Base-by-base conservation (phyloP, 1,140 invertebrate species). In the Babylonia areolata region DNA sequence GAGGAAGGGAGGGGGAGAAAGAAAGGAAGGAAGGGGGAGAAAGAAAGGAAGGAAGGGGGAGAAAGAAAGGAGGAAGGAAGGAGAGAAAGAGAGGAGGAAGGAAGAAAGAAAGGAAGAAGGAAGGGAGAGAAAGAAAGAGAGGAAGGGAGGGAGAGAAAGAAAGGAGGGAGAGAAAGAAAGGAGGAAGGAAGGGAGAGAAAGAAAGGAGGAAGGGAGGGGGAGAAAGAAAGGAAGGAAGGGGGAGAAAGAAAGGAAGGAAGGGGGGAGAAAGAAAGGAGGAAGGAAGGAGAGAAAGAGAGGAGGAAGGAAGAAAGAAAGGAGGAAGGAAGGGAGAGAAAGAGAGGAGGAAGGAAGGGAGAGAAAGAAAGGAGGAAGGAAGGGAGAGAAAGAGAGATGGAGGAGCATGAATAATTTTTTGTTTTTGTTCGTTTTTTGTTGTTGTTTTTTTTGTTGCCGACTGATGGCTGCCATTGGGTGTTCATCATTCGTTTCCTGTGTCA, bases 271-370 rank as follows among this genome's bases (percentile, higher is more conserved):
- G 9, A 80, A n/a, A 80, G 42, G 42, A 15, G 9, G 39, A 80
- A n/a, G 39, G 17, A 80, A 31, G 2, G 79, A 33, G 79, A 54
- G 46, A 54, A 37, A 81, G 42, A 58, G 79, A 42, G 46, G 46
- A 54, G 9, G 58, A 31, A 81, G 15, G 28, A 31, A 81, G n/a
- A 81, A 37, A 58, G 42, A 58, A 23, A 81, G 79, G 58, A 46
- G 77, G 31, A 39, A 79, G 37, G 11, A n/a, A 42, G 39, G 39
- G 39, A 79, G 42, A 79, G 28, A 11, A 9, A 77, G 31, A 77
- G 9, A 15, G 12, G 33, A 31, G 28, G 58, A 23, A 20, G 28
- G 58, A 23, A 20, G 28, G 58, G 28, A 20, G 28, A 20, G 28
- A 31, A 23, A 31, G 28, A 31, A 35, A 31, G 3, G 73, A 35